Percentiles rank a stretch among this genome's conserved stretches.
Conservation (phyloP, 2,113 vertebrate species). For the Nothocercus julius region DNA sequence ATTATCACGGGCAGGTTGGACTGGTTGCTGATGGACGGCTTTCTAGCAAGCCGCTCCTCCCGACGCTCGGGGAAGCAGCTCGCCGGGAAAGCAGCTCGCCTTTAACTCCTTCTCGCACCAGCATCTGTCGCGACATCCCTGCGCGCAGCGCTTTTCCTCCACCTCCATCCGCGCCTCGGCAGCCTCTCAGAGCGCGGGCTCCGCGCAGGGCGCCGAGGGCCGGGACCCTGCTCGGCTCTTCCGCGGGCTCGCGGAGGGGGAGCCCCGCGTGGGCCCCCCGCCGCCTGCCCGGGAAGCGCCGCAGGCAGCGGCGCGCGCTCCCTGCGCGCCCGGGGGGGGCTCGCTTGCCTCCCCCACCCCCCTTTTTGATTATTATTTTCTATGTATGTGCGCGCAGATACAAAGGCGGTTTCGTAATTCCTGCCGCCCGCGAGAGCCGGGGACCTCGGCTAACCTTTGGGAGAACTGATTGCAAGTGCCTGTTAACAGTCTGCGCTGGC, state of each 20-base stretch:
- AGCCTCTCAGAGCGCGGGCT: background rate
- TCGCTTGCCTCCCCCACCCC: background rate
- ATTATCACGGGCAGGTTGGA: slow-evolving; percentile 84
- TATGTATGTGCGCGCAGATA: slow-evolving; percentile 17
- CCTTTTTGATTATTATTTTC: background rate
- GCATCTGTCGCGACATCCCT: slow-evolving; percentile 66
- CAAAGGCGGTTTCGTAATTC: slow-evolving; percentile 74
- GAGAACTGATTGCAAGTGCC: slow-evolving; percentile 72
- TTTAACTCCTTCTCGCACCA: slow-evolving; percentile 59
- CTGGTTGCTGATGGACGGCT: slow-evolving; percentile 84
- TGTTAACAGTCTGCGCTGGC: slow-evolving; percentile 43
- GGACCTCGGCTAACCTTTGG: slow-evolving; percentile 78
- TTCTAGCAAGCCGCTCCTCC: slow-evolving; percentile 79
- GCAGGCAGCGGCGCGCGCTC: background rate
- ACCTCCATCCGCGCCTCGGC: slow-evolving; percentile 20
- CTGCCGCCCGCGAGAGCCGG: slow-evolving; percentile 62
- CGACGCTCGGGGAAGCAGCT: slow-evolving; percentile 53
- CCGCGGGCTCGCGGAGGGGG: background rate
- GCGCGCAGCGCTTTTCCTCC: slow-evolving; percentile 53
- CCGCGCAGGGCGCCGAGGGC: background rate
- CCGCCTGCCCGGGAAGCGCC: too few species aligned
- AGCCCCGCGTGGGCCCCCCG: background rate
- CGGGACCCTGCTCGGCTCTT: too few species aligned
- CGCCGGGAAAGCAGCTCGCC: slow-evolving; percentile 57
- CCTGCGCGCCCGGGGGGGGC: background rate